These are phyloP conservation scores for Drosophila sechellia DNA, from an alignment of 1,140 invertebrate genomes.

Conservation along the genomic window DNA sequence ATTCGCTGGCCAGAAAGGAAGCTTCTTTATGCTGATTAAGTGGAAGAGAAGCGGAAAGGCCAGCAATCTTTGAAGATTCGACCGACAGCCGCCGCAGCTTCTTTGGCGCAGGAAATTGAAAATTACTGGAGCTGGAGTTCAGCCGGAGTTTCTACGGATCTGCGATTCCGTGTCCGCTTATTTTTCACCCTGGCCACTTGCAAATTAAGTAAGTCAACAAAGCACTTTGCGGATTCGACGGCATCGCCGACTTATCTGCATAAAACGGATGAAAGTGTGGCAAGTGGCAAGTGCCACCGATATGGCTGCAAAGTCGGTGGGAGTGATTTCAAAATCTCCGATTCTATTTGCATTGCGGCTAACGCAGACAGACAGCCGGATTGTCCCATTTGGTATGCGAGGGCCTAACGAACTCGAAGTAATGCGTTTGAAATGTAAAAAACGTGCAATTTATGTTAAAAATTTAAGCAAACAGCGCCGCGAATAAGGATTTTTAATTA, in stretches of 20 bases:
- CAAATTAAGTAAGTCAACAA: slow-evolving; percentile 83
- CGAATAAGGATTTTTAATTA: slow-evolving; percentile 66
- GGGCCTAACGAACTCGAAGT: slow-evolving; percentile 83
- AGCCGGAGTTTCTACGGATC: slow-evolving; percentile 7
- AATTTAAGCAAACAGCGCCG: slow-evolving; percentile 71
- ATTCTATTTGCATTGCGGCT: slow-evolving; percentile 77
- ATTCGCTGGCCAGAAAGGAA: slow-evolving; percentile 61
- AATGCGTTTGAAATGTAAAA: slow-evolving; percentile 84
- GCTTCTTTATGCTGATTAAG: slow-evolving; percentile 77
- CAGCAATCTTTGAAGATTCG: slow-evolving; percentile 54
- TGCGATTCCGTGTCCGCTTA: background rate
- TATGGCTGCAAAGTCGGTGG: slow-evolving; percentile 35
- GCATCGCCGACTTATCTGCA: slow-evolving; percentile 71
- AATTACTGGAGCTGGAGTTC: slow-evolving; percentile 41
- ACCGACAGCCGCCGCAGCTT: slow-evolving; percentile 53
- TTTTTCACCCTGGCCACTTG: slow-evolving; percentile 51
- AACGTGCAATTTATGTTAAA: slow-evolving; percentile 82
- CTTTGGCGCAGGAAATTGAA: slow-evolving; percentile 66
- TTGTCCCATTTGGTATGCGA: slow-evolving; percentile 75
- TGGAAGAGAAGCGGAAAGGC: slow-evolving; percentile 40
- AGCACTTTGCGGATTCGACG: slow-evolving; percentile 79
- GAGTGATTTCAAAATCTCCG: slow-evolving; percentile 50
- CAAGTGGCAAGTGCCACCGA: slow-evolving; percentile 46
- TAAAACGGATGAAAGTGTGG: slow-evolving; percentile 38
- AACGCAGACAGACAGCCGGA: slow-evolving; percentile 45